Evolutionary conservation across 2,888 invertebrate genomes (phyloP), one percentile per base, ranked within the genome.

Genomic region (Coecobrya sp.): DNA sequence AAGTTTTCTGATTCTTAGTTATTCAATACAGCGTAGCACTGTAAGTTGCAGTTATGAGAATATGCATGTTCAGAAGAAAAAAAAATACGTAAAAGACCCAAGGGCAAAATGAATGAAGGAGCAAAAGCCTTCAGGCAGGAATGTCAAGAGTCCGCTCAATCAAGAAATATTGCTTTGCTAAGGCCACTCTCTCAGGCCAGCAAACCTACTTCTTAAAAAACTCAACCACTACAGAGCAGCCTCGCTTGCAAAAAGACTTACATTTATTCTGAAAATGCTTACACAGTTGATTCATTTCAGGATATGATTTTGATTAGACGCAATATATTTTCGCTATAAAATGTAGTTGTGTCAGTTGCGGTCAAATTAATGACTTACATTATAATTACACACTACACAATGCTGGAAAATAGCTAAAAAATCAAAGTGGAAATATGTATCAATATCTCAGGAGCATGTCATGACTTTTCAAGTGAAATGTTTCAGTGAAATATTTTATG

Each of bases 131-230:
- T 22, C 7, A 27, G 91, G 82, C 62, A 36, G 59, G 79, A 86
- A 91, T 91, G 91, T 91, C 91, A 91, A 91, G 91, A 91, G 86
- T 86, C 70, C 73, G 86, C 82, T 91, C 91, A 91, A 91, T 91
- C 91, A 91, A 91, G 91, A 91, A 86, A 86, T 91, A 91, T 91
- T 86, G 73, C 86, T 87, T n/a, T 65, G 85, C 3, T 19, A 22
- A 42, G 73, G 42, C 73, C 1, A 73, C 19, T 73, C 19, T 0
- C 62, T 62, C 62, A 62, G 22, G 22, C 22, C 11, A 25, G 62
- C 22, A 25, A 62, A 62, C 62, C 11, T 7, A 7, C 62, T 62
- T 62, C 25, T 25, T 62, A n/a, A 55, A 19, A 55, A 4, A 19
- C n/a, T 55, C 55, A 19, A 55, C 55, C 1, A n/a, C n/a, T 19